Base-by-base conservation (phyloP, 2,797 vertebrate genomes). In the Arrhamphus sclerolepis region DNA sequence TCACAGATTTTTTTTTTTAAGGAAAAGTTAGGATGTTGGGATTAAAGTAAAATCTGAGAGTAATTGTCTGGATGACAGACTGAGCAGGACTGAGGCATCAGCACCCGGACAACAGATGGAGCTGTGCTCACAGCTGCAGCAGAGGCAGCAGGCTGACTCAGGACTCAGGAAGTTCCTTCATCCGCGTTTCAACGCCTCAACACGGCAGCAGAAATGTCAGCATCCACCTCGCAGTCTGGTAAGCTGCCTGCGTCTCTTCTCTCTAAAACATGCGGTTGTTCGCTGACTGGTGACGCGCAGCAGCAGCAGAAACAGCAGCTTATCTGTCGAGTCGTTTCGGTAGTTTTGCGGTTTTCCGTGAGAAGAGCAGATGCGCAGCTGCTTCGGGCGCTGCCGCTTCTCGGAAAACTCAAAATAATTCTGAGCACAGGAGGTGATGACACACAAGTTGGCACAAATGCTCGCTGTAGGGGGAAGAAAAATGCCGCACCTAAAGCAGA, bases 121-220 rank as follows among this genome's bases (percentile, higher is more conserved):
- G 75, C 68, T 64, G 59, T 54, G 60, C 14, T 47, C 49, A 11
- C 39, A 31, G 20, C 14, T 34, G n/a, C 2, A 54, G 40, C 29
- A 41, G 43, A 38, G 49, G 48, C 63, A 10, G 48, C 63, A 10
- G 40, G n/a, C 61, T 72, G 78, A 73, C 46, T 75, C 75, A 62
- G 52, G 20, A 87, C 83, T 77, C 0, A 77, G 87, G 87, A 90
- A 88, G 85, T 88, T 40, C 7, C 6, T 14, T 1, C 42, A 17
- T 48, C 17, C 10, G 43, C 0, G n/a, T 38, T 4, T 61, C 56
- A 39, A 22, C 47, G 1, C 22, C 13, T 4, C 51, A 68, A 29
- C 1, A 3, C 31, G 18, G 47, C 2, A 46, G 5, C 47, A 56
- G 48, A 64, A 2, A 90, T 90, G 89, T 50, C 85, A 5, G 38